These are phyloP conservation scores for Syngnathus floridae DNA, from an alignment of 2,113 vertebrate species.

Conservation along the genomic window DNA sequence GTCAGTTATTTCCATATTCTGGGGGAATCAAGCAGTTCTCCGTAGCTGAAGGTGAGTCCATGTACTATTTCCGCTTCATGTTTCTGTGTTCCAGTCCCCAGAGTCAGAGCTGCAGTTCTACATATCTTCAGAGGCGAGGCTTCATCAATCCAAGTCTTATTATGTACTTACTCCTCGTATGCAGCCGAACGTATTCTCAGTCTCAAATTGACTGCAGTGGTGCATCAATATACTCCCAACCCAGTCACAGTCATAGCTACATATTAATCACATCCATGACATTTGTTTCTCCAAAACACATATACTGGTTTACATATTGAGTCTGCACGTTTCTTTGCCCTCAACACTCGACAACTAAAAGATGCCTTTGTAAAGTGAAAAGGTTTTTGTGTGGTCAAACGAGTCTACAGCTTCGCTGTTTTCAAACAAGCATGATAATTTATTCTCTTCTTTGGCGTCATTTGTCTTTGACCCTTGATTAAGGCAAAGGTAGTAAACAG, in stretches of 20 bases:
- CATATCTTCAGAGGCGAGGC: neutral
- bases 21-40: neutral
- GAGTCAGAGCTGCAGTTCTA: neutral
- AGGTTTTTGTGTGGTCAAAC: neutral
- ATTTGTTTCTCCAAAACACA: neutral
- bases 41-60: neutral
- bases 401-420: neutral
- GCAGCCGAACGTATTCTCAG: neutral
- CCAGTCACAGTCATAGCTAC: neutral
- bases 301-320: neutral
- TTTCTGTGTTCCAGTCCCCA: neutral
- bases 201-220: neutral
- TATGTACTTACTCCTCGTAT: neutral
- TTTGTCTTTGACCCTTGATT: slow-evolving; percentile 23
- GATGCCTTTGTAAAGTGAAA: neutral
- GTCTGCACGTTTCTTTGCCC: neutral
- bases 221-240: neutral
- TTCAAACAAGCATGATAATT: neutral
- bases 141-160: slow-evolving; percentile 7
- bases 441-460: slow-evolving; percentile 11
- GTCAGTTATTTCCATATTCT: neutral
- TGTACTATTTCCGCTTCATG: neutral
- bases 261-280: neutral
- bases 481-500: slow-evolving; percentile 27
- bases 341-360: neutral